These are phyloP conservation scores for Sebastes nivosus DNA, from an alignment of 2,797 vertebrate genomes.

Conservation along the genomic window DNA sequence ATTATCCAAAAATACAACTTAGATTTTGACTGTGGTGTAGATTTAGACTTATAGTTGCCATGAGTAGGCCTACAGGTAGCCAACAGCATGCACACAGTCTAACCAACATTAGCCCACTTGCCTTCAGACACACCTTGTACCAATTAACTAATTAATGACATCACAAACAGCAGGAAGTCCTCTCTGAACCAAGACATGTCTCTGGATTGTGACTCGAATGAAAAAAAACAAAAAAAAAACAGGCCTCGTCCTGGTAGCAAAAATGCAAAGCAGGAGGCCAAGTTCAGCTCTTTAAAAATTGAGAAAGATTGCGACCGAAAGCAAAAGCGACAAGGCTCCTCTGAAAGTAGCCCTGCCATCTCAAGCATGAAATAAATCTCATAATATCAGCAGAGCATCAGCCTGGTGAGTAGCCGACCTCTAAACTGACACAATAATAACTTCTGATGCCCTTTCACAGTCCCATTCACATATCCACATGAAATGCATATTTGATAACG, in stretches of 20 bases:
- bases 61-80: no score
- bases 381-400: slow-evolving; percentile 61
- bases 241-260: background rate
- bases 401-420: slow-evolving; percentile 43
- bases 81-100: background rate
- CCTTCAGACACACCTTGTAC: slow-evolving; percentile 28
- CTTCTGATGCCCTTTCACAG: slow-evolving; percentile 22
- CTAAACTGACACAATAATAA: slow-evolving; percentile 43
- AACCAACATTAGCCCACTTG: background rate
- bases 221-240: slow-evolving; percentile 28
- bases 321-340: slow-evolving; percentile 65
- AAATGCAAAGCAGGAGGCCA: slow-evolving; percentile 33
- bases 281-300: slow-evolving; percentile 40
- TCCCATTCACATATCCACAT: slow-evolving; percentile 5
- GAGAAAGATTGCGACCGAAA: slow-evolving; percentile 56
- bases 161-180: background rate
- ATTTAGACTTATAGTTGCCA: no score
- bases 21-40: no score
- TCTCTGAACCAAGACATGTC: background rate
- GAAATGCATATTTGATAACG: slow-evolving; percentile 18
- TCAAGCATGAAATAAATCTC: slow-evolving; percentile 73
- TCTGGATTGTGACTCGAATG: background rate
- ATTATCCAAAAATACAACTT: no score
- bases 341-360: slow-evolving; percentile 51
- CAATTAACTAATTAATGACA: slow-evolving; percentile 58